Percentiles rank a stretch among this genome's conserved stretches.
These are phyloP conservation scores for Leucozona laternaria DNA, from an alignment of 2,888 invertebrate species.

Conservation along the genomic window DNA sequence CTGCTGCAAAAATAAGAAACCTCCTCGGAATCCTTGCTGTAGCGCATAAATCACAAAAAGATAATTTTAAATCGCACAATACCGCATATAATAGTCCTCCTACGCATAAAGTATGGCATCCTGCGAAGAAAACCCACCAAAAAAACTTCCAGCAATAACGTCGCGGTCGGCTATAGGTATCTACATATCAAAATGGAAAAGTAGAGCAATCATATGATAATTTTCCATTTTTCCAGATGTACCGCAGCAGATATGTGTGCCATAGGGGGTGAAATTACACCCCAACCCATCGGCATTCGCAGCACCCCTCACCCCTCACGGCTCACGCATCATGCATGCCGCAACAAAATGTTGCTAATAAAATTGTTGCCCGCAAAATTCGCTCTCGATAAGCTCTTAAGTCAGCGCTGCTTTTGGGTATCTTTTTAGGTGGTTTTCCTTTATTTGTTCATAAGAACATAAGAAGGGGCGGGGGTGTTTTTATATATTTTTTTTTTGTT, in stretches of 20 bases:
- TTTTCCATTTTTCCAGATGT: slow-evolving; percentile 68
- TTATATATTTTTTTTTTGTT: neutral
- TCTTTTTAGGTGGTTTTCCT: slow-evolving; percentile 38
- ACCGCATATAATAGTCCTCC: slow-evolving; percentile 25
- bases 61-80: slow-evolving; percentile 71
- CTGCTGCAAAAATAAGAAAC: slow-evolving; percentile 49
- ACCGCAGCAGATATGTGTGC: slow-evolving; percentile 65
- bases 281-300: slow-evolving; percentile 22
- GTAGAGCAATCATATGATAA: slow-evolving; percentile 71
- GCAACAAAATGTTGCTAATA: slow-evolving; percentile 67
- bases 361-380: slow-evolving; percentile 72
- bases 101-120: slow-evolving; percentile 40
- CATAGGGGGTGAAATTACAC: slow-evolving; percentile 2
- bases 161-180: slow-evolving; percentile 24
- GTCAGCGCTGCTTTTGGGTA: slow-evolving; percentile 66
- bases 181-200: slow-evolving; percentile 57
- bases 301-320: neutral
- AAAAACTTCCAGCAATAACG: neutral
- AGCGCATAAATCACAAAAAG: slow-evolving; percentile 72
- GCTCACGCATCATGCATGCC: neutral
- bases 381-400: slow-evolving; percentile 73
- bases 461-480: neutral
- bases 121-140: slow-evolving; percentile 23
- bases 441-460: slow-evolving; percentile 31
- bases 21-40: slow-evolving; percentile 55